Base-by-base conservation (phyloP, 2,888 invertebrate genomes). In the Cheilosia vernalis region DNA sequence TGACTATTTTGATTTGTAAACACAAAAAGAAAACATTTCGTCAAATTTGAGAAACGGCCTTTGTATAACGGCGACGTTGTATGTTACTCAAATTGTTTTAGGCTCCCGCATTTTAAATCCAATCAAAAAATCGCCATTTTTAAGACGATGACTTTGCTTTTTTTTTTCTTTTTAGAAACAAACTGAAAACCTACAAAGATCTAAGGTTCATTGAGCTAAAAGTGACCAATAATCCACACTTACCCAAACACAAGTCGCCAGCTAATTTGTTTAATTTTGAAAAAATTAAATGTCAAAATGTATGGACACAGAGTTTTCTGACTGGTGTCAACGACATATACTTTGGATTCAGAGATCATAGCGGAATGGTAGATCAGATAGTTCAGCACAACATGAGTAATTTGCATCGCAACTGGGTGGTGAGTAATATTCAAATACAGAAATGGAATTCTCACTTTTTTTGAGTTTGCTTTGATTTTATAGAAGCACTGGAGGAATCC, bases 281-380 rank as follows among this genome's bases (percentile, higher is more conserved):
- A 90, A 86, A 92, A 89, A 91, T 90, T 91, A 93, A 94, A 89
- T 88, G 92, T 3, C 82, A 92, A 15, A 95, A 95, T 88, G 96
- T 96, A 95, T 97, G 96, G 96, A 93, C 94, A 61, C 96, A 96
- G 89, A 95, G 95, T 74, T 96, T 95, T 89, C 92, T 96, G 40
- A 94, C 94, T 42, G 95, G 95, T 9, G 93, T 96, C 53, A 92
- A 94, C 21, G 93, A 93, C 83, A 93, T 96, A 79, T 89, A 96
- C 5, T 94, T 95, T 92, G 96, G 96, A 7, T 94, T 94, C 87
- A 92, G 96, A 88, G 93, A 95, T 91, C 94, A 95, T 89, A 89
- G 93, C 88, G 96, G 96, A 2, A 91, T 95, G 79, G 95, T 96
- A 0, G 90, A 92, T 80, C 89, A 93, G 85, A 89, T 96, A 5